A percentile compares a stretch with the other conserved stretches of the same genome.
phyloP scores from a whole-genome alignment of 1,140 invertebrate species.

The Lepidotrigona ventralis region DNA sequence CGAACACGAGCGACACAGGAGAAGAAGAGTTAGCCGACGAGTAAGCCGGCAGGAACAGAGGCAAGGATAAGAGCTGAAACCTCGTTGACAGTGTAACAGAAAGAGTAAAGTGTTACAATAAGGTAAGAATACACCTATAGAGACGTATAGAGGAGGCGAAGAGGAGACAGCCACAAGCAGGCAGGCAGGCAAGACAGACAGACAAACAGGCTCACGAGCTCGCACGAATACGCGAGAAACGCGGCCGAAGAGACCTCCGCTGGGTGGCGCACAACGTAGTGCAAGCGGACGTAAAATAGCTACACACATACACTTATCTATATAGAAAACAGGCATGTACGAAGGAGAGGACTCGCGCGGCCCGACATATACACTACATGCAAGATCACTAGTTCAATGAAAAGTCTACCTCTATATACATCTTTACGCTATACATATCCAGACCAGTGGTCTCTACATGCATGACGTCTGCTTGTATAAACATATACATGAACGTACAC shows the following conservation, averaged over 20 bases:
- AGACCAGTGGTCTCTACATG: not conserved
- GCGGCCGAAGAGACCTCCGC: conserved; percentile 51
- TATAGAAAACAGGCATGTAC: not conserved
- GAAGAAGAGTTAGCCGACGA: conserved; percentile 25
- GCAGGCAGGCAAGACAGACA: too few species aligned
- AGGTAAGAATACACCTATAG: conserved; percentile 40
- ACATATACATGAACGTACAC: conserved; percentile 33
- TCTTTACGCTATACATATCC: not conserved
- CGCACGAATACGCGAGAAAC: conserved; percentile 59
- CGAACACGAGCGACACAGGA: conserved; percentile 51
- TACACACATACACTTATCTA: conserved; percentile 8
- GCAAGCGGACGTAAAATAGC: conserved; percentile 53
- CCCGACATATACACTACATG: conserved; percentile 1
- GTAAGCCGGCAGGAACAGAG: conserved; percentile 31
- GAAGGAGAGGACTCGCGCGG: not conserved
- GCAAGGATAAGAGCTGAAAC: conserved; percentile 26
- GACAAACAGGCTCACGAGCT: conserved; percentile 59
- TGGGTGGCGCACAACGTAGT: conserved; percentile 59
- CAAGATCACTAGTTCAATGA: conserved; percentile 23
- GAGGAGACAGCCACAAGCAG: conserved; percentile 11
- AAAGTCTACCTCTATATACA: conserved; percentile 4
- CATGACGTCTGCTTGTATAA: conserved; percentile 15
- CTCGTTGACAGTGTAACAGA: conserved; percentile 35
- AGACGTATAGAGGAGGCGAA: conserved; percentile 25
- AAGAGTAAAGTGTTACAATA: conserved; percentile 14